Evolutionary conservation across 2,888 invertebrate genomes (phyloP).

Genomic region (Netelia fuscicornis): DNA sequence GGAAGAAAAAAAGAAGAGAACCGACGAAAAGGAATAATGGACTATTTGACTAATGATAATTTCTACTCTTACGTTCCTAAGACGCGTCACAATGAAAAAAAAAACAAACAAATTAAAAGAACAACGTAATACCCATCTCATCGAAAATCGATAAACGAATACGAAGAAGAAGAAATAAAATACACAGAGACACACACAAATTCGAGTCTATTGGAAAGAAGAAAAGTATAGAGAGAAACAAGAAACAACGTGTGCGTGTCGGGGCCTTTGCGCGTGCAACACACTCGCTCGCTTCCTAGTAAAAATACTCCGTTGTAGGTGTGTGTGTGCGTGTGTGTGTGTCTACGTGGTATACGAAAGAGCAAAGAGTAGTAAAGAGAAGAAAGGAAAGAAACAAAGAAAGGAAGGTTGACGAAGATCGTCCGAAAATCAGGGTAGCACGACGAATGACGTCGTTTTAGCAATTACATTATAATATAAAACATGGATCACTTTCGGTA

Average conservation of each 20-base stretch:
- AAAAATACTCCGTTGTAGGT: background rate
- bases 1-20: conserved; percentile 11
- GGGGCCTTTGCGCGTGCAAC: background rate
- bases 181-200: background rate
- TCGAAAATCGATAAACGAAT: conserved; percentile 52
- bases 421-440: conserved; percentile 67
- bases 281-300: background rate
- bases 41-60: conserved; percentile 38
- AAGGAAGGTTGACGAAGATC: conserved; percentile 21
- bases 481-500: conserved; percentile 41
- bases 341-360: conserved; percentile 4
- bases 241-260: background rate
- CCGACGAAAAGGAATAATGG: conserved; percentile 9
- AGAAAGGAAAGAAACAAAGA: conserved; percentile 19
- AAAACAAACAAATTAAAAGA: background rate
- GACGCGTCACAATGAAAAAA: conserved; percentile 34
- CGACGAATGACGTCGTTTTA: conserved; percentile 48
- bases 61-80: conserved; percentile 51
- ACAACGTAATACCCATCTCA: conserved; percentile 40
- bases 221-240: background rate
- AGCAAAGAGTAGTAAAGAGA: background rate
- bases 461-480: conserved; percentile 27
- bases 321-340: conserved; percentile 14
- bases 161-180: background rate
- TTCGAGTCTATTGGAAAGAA: background rate